phyloP scores from a whole-genome alignment of 2,113 vertebrate genomes.

The Cyprinodon brontotheroides region DNA sequence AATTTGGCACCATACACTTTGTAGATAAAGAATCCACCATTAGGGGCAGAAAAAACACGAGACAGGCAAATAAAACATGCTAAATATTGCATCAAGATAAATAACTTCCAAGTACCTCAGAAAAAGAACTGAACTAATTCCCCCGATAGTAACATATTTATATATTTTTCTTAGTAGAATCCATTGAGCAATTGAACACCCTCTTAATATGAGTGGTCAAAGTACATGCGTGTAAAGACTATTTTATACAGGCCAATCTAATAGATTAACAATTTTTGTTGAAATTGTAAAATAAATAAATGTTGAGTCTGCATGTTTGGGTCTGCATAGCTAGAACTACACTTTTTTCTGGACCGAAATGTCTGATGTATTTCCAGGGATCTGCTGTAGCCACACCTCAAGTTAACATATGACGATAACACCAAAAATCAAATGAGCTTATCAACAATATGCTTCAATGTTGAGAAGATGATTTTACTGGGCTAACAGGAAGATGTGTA shows the following conservation, averaged over 20 bases:
- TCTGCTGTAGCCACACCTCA: too few species aligned
- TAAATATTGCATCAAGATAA: neutral
- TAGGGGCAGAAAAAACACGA: neutral
- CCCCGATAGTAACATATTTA: neutral
- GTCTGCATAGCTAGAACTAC: too few species aligned
- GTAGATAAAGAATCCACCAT: neutral
- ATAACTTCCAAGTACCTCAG: neutral
- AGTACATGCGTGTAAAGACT: too few species aligned
- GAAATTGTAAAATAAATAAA: too few species aligned
- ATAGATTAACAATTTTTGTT: too few species aligned
- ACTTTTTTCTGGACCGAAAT: too few species aligned
- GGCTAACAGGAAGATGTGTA: slow-evolving; percentile 1
- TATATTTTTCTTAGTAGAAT: too few species aligned
- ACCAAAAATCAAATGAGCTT: neutral
- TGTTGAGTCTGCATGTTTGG: too few species aligned
- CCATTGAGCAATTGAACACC: too few species aligned
- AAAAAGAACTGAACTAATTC: neutral
- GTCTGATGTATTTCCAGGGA: too few species aligned
- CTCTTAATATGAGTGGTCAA: too few species aligned
- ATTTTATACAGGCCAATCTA: too few species aligned
- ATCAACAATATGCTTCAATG: neutral
- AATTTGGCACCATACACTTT: neutral
- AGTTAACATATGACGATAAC: neutral
- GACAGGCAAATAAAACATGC: neutral
- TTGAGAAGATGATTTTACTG: neutral